phyloP scores from a whole-genome alignment of 2,888 invertebrate genomes.

The Thysanoteuthis rhombus region DNA sequence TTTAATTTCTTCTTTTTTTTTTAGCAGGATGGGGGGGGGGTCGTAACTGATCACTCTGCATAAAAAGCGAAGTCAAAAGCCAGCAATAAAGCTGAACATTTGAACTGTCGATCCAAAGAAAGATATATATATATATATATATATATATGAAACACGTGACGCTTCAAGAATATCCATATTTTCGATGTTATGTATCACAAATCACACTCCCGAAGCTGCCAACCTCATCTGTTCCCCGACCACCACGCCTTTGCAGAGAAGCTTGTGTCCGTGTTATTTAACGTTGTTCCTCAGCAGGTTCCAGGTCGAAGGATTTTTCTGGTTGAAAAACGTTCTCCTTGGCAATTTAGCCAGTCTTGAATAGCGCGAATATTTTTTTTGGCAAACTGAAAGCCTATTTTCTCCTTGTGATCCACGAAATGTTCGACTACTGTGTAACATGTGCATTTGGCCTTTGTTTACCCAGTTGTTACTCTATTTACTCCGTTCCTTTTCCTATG shows the following conservation, averaged over 20 bases:
- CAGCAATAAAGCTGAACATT: too few species aligned
- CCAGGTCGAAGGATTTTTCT: background rate
- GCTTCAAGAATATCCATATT: too few species aligned
- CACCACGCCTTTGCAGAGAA: background rate
- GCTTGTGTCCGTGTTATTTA: background rate
- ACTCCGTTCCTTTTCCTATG: background rate
- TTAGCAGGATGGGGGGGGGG: too few species aligned
- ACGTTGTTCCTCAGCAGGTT: background rate
- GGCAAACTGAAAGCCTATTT: background rate
- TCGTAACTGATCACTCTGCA: too few species aligned
- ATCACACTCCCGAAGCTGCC: too few species aligned
- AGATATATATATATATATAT: too few species aligned
- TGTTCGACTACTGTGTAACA: background rate
- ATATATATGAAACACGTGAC: too few species aligned
- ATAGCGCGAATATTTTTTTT: background rate
- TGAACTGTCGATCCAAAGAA: too few species aligned
- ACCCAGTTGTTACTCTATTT: background rate
- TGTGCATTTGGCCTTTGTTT: background rate
- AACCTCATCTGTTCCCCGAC: background rate
- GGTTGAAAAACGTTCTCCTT: background rate
- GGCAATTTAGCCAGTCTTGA: background rate
- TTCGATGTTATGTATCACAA: too few species aligned
- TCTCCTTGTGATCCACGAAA: background rate
- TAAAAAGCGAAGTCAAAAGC: too few species aligned
- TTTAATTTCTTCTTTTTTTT: too few species aligned